These are phyloP conservation scores for Oryzias sinensis DNA, from an alignment of 2,797 vertebrate species.

Conservation along the genomic window DNA sequence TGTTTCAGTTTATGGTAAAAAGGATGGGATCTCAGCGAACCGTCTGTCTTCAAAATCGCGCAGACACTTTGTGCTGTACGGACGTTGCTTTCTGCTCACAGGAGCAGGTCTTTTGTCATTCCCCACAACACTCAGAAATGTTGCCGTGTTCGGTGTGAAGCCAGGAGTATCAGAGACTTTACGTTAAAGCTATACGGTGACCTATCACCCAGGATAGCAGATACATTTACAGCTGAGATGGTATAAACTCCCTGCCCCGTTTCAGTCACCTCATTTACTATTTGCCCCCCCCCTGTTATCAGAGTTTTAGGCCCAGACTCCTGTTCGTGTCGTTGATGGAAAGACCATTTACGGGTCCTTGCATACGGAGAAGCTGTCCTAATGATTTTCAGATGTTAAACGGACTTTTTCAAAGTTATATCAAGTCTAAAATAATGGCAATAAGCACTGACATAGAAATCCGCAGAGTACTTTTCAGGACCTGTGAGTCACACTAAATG, in stretches of 20 bases:
- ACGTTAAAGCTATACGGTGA: conserved; percentile 12
- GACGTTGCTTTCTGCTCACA: conserved; percentile 22
- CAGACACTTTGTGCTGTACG: conserved; percentile 39
- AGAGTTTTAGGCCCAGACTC: no score
- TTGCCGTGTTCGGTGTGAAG: conserved; percentile 15
- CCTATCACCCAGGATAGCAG: conserved; percentile 19
- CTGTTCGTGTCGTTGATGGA: no score
- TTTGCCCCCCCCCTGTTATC: no score
- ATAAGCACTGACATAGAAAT: conserved; percentile 60
- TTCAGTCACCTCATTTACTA: conserved; percentile 41
- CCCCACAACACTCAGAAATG: neutral
- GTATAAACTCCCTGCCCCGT: conserved; percentile 23
- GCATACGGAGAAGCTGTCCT: conserved; percentile 25
- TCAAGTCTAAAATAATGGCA: conserved; percentile 20
- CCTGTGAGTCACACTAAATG: conserved; percentile 41
- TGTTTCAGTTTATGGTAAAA: conserved; percentile 46
- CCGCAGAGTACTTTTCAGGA: conserved; percentile 56
- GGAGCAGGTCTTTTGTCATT: neutral
- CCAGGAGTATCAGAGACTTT: conserved; percentile 16
- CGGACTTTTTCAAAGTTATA: conserved; percentile 50
- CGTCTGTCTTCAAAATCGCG: conserved; percentile 49
- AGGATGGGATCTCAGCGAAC: conserved; percentile 40
- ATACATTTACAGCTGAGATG: conserved; percentile 16
- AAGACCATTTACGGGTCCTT: conserved; percentile 34
- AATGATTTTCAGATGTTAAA: conserved; percentile 58